These are phyloP conservation scores for Thysanoteuthis rhombus DNA, from an alignment of 2,888 invertebrate species.

Conservation along the genomic window DNA sequence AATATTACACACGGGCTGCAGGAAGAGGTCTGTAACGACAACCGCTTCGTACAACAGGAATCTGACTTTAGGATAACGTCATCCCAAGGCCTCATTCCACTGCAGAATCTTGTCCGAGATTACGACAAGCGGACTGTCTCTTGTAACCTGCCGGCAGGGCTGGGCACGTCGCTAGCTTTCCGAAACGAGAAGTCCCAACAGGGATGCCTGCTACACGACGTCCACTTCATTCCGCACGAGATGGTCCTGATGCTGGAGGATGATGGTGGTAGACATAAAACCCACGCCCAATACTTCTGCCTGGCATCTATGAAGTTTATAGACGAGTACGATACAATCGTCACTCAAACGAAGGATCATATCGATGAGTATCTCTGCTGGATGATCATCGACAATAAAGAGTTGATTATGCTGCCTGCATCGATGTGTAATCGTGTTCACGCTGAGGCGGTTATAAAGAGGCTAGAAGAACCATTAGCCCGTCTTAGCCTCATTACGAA, in stretches of 20 bases:
- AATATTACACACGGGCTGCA: slow-evolving; percentile 42
- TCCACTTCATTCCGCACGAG: slow-evolving; percentile 35
- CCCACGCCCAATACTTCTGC: slow-evolving; percentile 44
- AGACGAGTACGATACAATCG: slow-evolving; percentile 47
- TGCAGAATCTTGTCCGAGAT: slow-evolving; percentile 38
- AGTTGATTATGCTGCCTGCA: slow-evolving; percentile 39
- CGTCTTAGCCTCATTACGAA: neutral
- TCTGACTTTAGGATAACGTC: slow-evolving; percentile 39
- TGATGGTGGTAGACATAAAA: slow-evolving; percentile 32
- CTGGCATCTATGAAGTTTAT: slow-evolving; percentile 47
- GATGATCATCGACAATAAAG: slow-evolving; percentile 46
- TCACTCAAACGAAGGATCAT: slow-evolving; percentile 44
- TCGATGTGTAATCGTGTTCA: slow-evolving; percentile 33
- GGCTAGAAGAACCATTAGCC: neutral
- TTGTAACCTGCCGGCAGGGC: slow-evolving; percentile 39
- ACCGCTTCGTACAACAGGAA: slow-evolving; percentile 43
- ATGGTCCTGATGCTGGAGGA: slow-evolving; percentile 36
- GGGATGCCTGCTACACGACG: slow-evolving; percentile 47
- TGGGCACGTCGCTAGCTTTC: slow-evolving; percentile 43
- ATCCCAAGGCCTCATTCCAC: slow-evolving; percentile 35
- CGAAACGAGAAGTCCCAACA: slow-evolving; percentile 43
- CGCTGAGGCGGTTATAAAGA: slow-evolving; percentile 27
- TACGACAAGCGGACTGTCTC: slow-evolving; percentile 34
- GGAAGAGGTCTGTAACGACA: slow-evolving; percentile 44
- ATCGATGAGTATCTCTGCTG: slow-evolving; percentile 49